Percentiles rank a stretch among this genome's conserved stretches.
phyloP scores from a whole-genome alignment of 2,797 vertebrate species.

The Lithobates pipiens region DNA sequence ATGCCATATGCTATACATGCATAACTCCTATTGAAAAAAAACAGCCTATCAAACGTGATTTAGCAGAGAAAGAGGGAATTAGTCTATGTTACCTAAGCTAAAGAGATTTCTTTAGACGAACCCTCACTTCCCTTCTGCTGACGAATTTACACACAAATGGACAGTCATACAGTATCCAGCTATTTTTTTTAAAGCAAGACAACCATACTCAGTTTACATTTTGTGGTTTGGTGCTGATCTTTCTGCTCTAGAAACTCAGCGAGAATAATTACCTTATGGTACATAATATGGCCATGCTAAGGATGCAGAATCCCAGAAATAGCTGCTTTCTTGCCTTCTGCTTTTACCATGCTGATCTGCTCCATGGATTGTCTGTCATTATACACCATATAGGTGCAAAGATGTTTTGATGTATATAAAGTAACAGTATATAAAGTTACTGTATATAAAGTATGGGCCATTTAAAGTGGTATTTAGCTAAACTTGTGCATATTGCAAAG shows the following conservation, averaged over 20 bases:
- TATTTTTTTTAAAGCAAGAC: no score
- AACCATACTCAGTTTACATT: no score
- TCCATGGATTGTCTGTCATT: neutral
- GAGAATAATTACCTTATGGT: neutral
- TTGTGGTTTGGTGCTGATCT: neutral
- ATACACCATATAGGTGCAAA: neutral
- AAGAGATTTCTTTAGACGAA: no score
- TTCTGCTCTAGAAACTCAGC: neutral
- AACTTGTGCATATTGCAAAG: slow-evolving; percentile 2
- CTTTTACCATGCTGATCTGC: neutral
- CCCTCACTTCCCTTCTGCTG: neutral
- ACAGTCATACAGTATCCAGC: no score
- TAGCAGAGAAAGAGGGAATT: no score
- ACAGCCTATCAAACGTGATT: no score
- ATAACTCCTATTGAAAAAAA: no score
- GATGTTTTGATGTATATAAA: slow-evolving; percentile 2
- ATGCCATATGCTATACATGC: no score
- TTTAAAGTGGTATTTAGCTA: neutral
- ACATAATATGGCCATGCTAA: neutral
- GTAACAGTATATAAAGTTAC: neutral
- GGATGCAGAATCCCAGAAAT: neutral
- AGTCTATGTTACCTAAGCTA: no score
- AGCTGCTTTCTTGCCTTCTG: neutral
- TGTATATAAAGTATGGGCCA: neutral
- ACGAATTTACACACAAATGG: neutral